Evolutionary conservation across 2,113 vertebrate species (phyloP).

Genomic region (Thunnus thynnus): DNA sequence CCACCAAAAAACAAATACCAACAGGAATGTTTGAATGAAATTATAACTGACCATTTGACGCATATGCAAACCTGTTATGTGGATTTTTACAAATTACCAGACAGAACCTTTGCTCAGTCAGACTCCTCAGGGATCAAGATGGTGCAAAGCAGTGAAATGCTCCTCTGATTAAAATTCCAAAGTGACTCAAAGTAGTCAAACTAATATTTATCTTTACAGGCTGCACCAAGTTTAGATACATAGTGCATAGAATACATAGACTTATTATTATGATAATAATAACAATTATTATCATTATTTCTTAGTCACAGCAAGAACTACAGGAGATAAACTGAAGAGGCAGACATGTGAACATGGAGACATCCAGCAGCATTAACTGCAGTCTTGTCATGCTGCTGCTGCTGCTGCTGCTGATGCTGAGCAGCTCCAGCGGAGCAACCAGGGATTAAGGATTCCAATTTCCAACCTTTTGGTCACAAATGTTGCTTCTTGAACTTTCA

Average conservation of each 20-base stretch:
- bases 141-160: constrained; percentile 53
- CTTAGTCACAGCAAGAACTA: background rate
- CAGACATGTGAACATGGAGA: background rate
- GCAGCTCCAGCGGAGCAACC: constrained; percentile 56
- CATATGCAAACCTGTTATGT: constrained; percentile 22
- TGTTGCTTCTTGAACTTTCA: constrained; percentile 41
- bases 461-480: constrained; percentile 55
- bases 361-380: background rate
- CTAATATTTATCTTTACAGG: background rate
- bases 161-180: constrained; percentile 25
- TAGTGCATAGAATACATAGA: too few relatives aligned
- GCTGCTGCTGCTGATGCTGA: constrained; percentile 15
- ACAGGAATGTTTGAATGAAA: constrained; percentile 1
- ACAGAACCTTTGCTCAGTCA: background rate
- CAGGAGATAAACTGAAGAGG: background rate
- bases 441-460: constrained; percentile 62
- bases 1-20: background rate
- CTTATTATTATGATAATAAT: too few relatives aligned
- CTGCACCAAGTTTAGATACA: too few relatives aligned
- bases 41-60: background rate
- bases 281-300: background rate
- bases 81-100: constrained; percentile 28
- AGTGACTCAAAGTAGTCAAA: constrained; percentile 6
- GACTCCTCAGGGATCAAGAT: constrained; percentile 27
- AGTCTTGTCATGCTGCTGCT: background rate